Evolutionary conservation across 2,888 invertebrate species (phyloP).

Genomic region (Pilophorus perplexus): DNA sequence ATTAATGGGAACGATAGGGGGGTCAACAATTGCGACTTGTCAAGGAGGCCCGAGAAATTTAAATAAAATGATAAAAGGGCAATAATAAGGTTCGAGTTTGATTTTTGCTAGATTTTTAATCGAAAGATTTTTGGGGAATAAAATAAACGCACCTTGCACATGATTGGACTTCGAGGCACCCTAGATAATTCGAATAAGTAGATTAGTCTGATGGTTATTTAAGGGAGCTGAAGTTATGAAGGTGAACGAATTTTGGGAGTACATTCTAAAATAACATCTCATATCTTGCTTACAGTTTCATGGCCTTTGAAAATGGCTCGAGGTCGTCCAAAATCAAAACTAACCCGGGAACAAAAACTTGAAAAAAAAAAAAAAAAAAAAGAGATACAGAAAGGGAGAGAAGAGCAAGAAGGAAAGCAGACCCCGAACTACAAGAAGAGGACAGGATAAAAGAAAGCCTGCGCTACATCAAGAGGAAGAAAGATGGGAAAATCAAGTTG

Average conservation of each 20-base stretch:
- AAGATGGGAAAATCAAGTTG: slow-evolving; percentile 16
- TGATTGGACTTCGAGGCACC: too few relatives aligned
- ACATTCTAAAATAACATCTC: slow-evolving; percentile 10
- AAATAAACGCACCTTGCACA: too few relatives aligned
- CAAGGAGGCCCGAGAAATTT: too few relatives aligned
- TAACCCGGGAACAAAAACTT: slow-evolving; percentile 19
- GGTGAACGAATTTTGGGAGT: not conserved
- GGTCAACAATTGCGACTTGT: too few relatives aligned
- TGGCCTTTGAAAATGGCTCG: slow-evolving; percentile 12
- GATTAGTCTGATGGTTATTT: too few relatives aligned
- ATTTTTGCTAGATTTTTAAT: too few relatives aligned
- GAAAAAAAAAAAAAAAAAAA: too few relatives aligned
- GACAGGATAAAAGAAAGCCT: slow-evolving; percentile 14
- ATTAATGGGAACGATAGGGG: too few relatives aligned
- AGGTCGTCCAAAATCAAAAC: slow-evolving; percentile 10
- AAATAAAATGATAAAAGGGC: too few relatives aligned
- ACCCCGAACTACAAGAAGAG: slow-evolving; percentile 11
- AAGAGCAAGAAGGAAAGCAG: slow-evolving; percentile 13
- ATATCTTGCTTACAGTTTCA: slow-evolving; percentile 11
- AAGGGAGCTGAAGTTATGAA: slow-evolving; percentile 3
- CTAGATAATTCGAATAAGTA: too few relatives aligned
- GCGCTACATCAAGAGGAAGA: slow-evolving; percentile 11
- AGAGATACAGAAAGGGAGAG: slow-evolving; percentile 11
- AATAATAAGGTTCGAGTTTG: too few relatives aligned
- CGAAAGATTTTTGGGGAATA: too few relatives aligned